phyloP scores from a whole-genome alignment of 2,888 invertebrate genomes.

The Torymus texanus region DNA sequence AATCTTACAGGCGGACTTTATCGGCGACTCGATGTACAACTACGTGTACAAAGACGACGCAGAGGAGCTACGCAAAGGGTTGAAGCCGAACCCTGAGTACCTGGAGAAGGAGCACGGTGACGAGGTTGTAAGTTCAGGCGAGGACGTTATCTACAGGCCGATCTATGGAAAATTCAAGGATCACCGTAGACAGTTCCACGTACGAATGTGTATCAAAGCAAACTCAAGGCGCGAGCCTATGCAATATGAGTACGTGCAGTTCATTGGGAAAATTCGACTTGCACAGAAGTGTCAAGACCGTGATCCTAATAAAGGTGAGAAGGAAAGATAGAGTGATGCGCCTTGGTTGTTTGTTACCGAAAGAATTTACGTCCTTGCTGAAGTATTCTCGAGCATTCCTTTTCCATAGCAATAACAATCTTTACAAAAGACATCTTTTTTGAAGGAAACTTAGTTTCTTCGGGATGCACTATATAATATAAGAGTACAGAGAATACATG shows the following conservation, averaged over 20 bases:
- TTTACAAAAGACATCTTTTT: too few species aligned
- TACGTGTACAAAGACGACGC: constrained; percentile 89
- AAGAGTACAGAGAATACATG: too few species aligned
- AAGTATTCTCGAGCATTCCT: too few species aligned
- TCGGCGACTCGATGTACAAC: constrained; percentile 88
- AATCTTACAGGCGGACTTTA: constrained; percentile 84
- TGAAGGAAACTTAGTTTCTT: too few species aligned
- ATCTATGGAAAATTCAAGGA: too few species aligned
- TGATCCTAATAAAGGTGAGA: constrained; percentile 55
- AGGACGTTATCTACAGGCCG: too few species aligned
- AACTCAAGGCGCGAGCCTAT: constrained; percentile 75
- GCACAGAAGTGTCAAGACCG: constrained; percentile 65
- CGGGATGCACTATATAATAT: too few species aligned
- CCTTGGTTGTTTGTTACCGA: constrained; percentile 26
- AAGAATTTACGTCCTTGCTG: too few species aligned
- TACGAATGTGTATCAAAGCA: constrained; percentile 72
- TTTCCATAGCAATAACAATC: too few species aligned
- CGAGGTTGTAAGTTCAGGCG: too few species aligned
- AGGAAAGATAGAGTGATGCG: constrained; percentile 50
- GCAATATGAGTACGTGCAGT: constrained; percentile 76
- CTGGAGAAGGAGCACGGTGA: constrained; percentile 59
- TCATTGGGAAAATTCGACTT: constrained; percentile 75
- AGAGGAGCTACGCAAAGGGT: constrained; percentile 81
- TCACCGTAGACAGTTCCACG: constrained; percentile 67
- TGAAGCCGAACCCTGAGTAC: constrained; percentile 76